Conservation (phyloP, 2,113 vertebrate genomes). For the Chinchilla lanigera region DNA sequence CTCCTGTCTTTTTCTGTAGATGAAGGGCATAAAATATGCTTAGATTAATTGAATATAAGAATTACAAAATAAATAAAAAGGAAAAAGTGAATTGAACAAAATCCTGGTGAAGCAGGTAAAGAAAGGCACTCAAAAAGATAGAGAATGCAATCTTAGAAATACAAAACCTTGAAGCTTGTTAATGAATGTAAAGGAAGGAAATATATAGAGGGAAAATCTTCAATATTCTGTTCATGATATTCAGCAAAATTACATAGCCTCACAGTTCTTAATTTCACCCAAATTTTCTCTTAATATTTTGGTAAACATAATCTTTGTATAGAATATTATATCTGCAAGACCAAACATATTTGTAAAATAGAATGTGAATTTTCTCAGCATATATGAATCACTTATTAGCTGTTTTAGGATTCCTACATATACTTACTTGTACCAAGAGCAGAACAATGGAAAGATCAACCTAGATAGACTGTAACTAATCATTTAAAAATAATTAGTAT, state of each 20-base stretch:
- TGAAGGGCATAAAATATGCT: background rate
- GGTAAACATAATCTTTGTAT: background rate
- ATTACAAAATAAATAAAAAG: conserved; percentile 1
- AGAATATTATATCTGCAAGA: background rate
- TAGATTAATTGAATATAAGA: background rate
- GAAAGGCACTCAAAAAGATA: background rate
- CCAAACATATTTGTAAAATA: background rate
- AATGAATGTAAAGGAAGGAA: background rate
- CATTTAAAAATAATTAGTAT: conserved; percentile 48
- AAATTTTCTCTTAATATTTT: background rate
- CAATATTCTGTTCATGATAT: background rate
- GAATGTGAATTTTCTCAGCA: background rate
- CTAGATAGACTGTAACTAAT: background rate
- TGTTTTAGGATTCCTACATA: conserved; percentile 16
- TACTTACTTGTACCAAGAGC: background rate
- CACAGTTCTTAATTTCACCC: background rate
- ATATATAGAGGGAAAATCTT: background rate
- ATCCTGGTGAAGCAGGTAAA: background rate
- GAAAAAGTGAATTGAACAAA: background rate
- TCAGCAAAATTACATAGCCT: background rate
- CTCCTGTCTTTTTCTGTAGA: background rate
- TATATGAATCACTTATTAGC: background rate
- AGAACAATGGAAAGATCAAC: background rate
- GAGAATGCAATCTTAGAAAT: background rate
- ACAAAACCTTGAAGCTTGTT: background rate